Percentiles rank a stretch among this genome's conserved stretches.
Conservation (phyloP, 2,113 vertebrate genomes). For the Thymallus thymallus region DNA sequence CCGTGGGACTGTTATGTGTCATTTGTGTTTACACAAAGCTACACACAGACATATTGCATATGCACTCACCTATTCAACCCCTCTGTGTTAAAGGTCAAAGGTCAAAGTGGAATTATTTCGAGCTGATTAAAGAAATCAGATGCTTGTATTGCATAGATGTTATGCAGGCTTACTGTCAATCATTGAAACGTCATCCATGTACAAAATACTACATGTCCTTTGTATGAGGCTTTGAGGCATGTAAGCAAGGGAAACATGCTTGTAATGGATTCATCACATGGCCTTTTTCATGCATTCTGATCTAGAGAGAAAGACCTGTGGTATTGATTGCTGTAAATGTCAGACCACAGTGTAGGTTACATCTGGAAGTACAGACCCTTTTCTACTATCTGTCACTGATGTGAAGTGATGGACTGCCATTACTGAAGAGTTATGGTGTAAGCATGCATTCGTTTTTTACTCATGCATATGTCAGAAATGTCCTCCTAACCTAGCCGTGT, state of each 20-base stretch:
- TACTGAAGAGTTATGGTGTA: background rate
- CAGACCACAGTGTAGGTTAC: background rate
- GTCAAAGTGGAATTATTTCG: background rate
- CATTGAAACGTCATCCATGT: background rate
- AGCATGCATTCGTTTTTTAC: background rate
- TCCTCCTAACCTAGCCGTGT: too few species aligned
- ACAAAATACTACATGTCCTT: too few species aligned
- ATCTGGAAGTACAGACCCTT: background rate
- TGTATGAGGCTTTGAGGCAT: too few species aligned
- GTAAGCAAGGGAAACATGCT: too few species aligned
- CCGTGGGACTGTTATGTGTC: slow-evolving; percentile 48
- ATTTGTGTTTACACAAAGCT: background rate
- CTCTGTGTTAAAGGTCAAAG: too few species aligned
- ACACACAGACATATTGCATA: background rate
- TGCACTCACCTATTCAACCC: background rate
- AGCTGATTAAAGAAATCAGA: background rate
- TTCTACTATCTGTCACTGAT: background rate
- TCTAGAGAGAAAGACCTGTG: background rate
- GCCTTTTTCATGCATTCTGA: background rate
- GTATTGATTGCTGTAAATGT: background rate
- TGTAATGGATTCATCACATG: too few species aligned
- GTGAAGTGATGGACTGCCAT: background rate
- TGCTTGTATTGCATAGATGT: background rate
- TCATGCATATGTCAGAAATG: background rate
- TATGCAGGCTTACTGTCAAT: background rate